A percentile compares a stretch with the other conserved stretches of the same genome.
phyloP scores from a whole-genome alignment of 2,113 vertebrate species.

The Albula goreensis region DNA sequence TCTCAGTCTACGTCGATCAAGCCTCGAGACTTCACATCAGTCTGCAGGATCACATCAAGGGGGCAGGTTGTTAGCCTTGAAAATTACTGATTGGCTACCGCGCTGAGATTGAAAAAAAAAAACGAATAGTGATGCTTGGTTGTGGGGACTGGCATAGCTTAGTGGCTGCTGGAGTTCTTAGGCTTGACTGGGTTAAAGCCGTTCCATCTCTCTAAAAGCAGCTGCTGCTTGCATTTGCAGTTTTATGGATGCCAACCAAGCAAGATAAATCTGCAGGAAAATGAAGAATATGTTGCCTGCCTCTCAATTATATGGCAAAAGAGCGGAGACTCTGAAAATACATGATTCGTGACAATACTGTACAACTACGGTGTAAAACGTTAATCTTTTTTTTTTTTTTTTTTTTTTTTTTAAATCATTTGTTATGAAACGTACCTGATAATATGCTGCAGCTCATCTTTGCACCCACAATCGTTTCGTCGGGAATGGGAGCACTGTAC shows the following conservation, averaged over 20 bases:
- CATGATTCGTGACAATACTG: conserved; percentile 4
- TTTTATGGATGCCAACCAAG: conserved; percentile 16
- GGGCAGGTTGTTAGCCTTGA: conserved; percentile 30
- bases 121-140: conserved; percentile 29
- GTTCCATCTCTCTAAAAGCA: conserved; percentile 11
- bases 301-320: background rate
- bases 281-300: conserved; percentile 8
- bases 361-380: background rate
- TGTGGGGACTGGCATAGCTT: conserved; percentile 20
- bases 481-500: background rate
- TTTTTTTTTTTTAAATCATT: too few species aligned
- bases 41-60: conserved; percentile 17
- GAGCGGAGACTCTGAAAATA: conserved; percentile 14
- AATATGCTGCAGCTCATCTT: conserved; percentile 6
- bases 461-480: background rate
- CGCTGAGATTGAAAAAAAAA: conserved; percentile 18
- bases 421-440: conserved; percentile 17
- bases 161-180: conserved; percentile 8
- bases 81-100: conserved; percentile 34
- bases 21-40: conserved; percentile 8
- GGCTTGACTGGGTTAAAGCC: conserved; percentile 9
- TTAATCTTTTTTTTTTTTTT: too few species aligned
- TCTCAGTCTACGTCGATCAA: conserved; percentile 10
- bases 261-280: conserved; percentile 12
- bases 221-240: conserved; percentile 19